A percentile compares a stretch with the other conserved stretches of the same genome.
Evolutionary conservation across 2,797 vertebrate species (phyloP).

Genomic region (Melanotaenia boesemani): DNA sequence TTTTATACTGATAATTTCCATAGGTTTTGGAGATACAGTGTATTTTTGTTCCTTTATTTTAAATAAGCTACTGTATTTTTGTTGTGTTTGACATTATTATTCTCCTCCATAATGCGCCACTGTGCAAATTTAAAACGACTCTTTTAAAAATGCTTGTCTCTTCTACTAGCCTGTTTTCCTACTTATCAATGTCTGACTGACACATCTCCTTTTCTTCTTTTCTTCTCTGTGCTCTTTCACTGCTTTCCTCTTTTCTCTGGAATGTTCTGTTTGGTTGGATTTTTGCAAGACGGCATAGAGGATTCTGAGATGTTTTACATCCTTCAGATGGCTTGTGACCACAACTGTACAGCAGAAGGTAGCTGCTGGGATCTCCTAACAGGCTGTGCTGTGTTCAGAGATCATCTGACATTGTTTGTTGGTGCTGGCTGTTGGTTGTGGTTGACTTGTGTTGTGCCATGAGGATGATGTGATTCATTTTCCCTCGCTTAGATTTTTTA

Average conservation of each 20-base stretch:
- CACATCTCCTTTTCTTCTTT: conserved; percentile 70
- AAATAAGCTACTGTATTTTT: too few species aligned
- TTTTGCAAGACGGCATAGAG: conserved; percentile 92
- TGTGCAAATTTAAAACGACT: conserved; percentile 55
- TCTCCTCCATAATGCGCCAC: conserved; percentile 16
- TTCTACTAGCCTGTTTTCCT: conserved; percentile 48
- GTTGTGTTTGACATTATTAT: conserved; percentile 1
- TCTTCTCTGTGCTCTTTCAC: conserved; percentile 65
- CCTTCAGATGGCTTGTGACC: conserved; percentile 99
- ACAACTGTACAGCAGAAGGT: conserved; percentile 99
- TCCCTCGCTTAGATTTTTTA: conserved; percentile 24
- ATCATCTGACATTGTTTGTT: conserved; percentile 83
- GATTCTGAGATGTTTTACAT: conserved; percentile 98
- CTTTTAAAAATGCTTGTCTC: conserved; percentile 40
- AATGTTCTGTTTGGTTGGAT: conserved; percentile 87
- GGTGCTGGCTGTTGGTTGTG: conserved; percentile 63
- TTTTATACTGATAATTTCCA: too few species aligned
- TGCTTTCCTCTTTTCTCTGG: conserved; percentile 78
- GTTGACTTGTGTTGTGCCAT: conserved; percentile 59
- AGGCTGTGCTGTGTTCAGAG: conserved; percentile 75
- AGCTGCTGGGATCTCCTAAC: conserved; percentile 94
- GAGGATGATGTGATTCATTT: conserved; percentile 52
- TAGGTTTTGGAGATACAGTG: too few species aligned
- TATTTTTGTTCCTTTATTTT: too few species aligned
- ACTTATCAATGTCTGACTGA: conserved; percentile 79